Base-by-base conservation (phyloP, 2,797 vertebrate genomes). In the Falco biarmicus region DNA sequence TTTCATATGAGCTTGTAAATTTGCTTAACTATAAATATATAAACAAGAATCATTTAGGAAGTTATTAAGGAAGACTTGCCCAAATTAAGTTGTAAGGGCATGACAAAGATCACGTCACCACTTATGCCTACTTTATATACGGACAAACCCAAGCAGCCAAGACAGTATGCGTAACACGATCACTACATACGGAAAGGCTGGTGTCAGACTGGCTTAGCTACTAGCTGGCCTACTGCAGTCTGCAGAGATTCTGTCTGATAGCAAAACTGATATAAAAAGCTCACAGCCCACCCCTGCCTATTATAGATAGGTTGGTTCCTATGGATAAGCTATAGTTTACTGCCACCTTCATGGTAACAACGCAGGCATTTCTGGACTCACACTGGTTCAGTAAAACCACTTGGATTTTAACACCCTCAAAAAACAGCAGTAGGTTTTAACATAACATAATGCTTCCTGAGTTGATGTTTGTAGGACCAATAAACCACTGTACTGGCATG, bases 321-420 rank as follows among this genome's bases (percentile, higher is more conserved):
- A 2, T 6, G 34, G 20, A 11, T 56, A 86, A 74, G 28, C 28
- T 45, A 7, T 5, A 45, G 50, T n/a, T 87, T 43, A 60, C 29
- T 4, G 4, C 22, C 54, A 21, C 63, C 54, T 37, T n/a, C 50
- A 11, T 0, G 2, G 45, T 2, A 65, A 70, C 70, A 54, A 17
- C 0, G 0, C 18, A 8, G 19, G 9, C 0, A 0, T 80, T 63
- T 34, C 39, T 20, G 22, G 31, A 61, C 60, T 11, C 71, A 31
- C 19, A 45, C 24, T 17, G 15, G 3, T 25, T 47, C 32, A 47
- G 26, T 26, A 77, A 66, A 94, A 66, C 7, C 24, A 57, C n/a
- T 43, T 31, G 18, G n/a, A 60, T 70, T 87, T 89, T 39, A 95
- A 75, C 7, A 43, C 1, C 6, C 2, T 7, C 16, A 11, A 19